Base-by-base conservation (phyloP, 2,888 invertebrate genomes). In the Clitarchus hookeri region DNA sequence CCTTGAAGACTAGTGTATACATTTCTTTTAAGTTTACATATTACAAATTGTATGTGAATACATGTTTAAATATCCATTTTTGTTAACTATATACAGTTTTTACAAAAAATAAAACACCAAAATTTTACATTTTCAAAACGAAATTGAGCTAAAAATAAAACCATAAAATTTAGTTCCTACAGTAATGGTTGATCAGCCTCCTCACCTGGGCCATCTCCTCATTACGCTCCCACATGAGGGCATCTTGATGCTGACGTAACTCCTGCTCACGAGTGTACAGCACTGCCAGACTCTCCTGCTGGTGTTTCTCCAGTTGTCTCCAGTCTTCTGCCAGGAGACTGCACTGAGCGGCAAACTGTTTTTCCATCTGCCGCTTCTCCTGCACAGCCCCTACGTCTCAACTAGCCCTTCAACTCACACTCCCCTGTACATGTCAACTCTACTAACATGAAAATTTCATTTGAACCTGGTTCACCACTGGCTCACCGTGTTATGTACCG, bases 291-390 rank as follows among this genome's bases (percentile, higher is more conserved):
- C 93, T 92, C 88, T 94, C 93, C 86, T 94, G 93, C 90, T 94
- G 92, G 88, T 94, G 94, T 65, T 93, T 92, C 90, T 94, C 94
- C 86, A 94, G 90, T 87, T 94, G 93, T 65, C 94, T 93, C 92
- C 93, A 89, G 92, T 93, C 86, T 92, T 93, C 90, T 91, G 91
- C 23, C 27, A 90, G 87, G 36, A 92, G 92, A 9, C 92, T 91
- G 88, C 94, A 94, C 85, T 96, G 95, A 0, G 94, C 93, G 6
- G 95, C 95, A 92, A 95, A 95, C 90, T 95, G 95, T 87, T 94
- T 92, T 90, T 94, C 94, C 93, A 95, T 94, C 89, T 92, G 94
- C 89, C 91, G 91, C 0, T 94, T 89, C 83, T 90, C 89, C 90
- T 90, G 85, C 11, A 85, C 65, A 65, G 8, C 13, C n/a, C 65